Conservation (phyloP, 2,797 vertebrate genomes). For the Pangasius djambal region DNA sequence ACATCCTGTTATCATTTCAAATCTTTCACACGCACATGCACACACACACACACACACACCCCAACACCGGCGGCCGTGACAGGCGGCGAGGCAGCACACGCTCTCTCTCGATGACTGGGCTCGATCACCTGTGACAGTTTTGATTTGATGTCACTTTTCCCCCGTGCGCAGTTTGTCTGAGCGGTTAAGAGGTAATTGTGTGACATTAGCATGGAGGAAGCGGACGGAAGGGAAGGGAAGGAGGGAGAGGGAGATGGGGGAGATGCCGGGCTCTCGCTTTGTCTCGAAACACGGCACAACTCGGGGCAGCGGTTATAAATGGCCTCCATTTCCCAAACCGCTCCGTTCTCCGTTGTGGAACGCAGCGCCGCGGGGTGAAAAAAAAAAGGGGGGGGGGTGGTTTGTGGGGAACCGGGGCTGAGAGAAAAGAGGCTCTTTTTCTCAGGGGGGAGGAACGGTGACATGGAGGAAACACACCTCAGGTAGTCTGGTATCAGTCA, state of each 20-base stretch:
- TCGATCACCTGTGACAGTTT: slow-evolving; percentile 99
- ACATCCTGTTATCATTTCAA: slow-evolving; percentile 62
- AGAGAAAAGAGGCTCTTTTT: slow-evolving; percentile 60
- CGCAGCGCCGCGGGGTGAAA: slow-evolving; percentile 44
- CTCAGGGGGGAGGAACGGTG: slow-evolving; percentile 39
- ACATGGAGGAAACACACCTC: slow-evolving; percentile 47
- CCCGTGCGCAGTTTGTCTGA: slow-evolving; percentile 98
- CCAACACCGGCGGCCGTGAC: slow-evolving; percentile 53
- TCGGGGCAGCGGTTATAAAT: slow-evolving; percentile 84
- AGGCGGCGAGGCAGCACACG: slow-evolving; percentile 62
- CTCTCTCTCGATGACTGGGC: slow-evolving; percentile 91
- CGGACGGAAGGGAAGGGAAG: slow-evolving; percentile 21
- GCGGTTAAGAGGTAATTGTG: slow-evolving; percentile 99
- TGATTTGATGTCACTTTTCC: slow-evolving; percentile 97
- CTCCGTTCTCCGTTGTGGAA: slow-evolving; percentile 70
- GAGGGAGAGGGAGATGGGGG: slow-evolving; percentile 55
- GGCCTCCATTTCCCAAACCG: slow-evolving; percentile 80
- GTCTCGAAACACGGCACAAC: slow-evolving; percentile 69
- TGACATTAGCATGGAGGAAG: slow-evolving; percentile 86
- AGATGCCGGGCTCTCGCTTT: slow-evolving; percentile 77
- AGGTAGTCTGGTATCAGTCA: slow-evolving; percentile 56
- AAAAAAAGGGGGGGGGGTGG: slow-evolving; percentile 30
- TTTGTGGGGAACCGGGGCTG: slow-evolving; percentile 53
- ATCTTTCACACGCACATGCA: slow-evolving; percentile 53
- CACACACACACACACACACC: background rate